phyloP scores from a whole-genome alignment of 2,113 vertebrate species.

The Apus apus region DNA sequence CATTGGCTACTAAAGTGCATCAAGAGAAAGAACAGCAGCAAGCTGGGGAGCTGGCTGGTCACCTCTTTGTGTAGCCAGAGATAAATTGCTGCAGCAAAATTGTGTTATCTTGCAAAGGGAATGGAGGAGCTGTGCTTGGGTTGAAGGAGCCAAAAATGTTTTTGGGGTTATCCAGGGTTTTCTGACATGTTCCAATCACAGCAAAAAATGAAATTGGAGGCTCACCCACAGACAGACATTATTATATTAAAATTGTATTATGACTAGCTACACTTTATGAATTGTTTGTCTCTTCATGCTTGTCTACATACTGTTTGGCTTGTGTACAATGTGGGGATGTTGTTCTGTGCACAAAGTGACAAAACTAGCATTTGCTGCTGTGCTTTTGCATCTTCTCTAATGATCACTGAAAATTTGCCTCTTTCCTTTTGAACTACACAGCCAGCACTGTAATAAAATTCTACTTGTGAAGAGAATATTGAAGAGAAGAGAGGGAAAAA shows the following conservation, averaged over 20 bases:
- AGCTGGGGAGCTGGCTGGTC: background rate
- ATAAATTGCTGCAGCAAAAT: conserved; percentile 59
- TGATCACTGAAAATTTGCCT: conserved; percentile 1
- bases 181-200: background rate
- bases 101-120: conserved; percentile 19
- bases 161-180: background rate
- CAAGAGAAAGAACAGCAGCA: background rate
- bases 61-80: conserved; percentile 29
- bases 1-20: rapidly evolving
- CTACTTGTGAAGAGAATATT: conserved; percentile 57
- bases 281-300: background rate
- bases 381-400: conserved; percentile 24
- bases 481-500: background rate
- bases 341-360: background rate
- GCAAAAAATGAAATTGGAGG: background rate
- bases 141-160: background rate
- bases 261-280: background rate
- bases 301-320: background rate
- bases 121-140: background rate
- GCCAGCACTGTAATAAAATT: conserved; percentile 18
- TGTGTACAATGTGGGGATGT: rapidly evolving
- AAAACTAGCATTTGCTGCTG: background rate
- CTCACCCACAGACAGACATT: background rate
- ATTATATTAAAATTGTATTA: background rate
- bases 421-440: background rate